Percentiles rank a stretch among this genome's conserved stretches.
Evolutionary conservation across 2,888 invertebrate species (phyloP).

Genomic region (Chirona hameri): DNA sequence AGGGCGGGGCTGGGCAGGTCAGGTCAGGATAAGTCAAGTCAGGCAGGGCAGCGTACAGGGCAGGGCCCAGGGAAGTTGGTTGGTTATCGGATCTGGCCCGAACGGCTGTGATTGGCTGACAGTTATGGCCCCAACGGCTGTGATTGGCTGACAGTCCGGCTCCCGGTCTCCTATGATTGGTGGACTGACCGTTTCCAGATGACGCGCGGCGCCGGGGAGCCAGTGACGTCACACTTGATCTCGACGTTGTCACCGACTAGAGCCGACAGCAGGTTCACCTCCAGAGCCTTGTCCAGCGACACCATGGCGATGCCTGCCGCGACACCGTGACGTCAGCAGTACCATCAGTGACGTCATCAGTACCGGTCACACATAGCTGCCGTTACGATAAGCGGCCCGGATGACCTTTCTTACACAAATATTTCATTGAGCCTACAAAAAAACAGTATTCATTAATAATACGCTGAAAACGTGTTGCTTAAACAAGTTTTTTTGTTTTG

Average conservation of each 20-base stretch:
- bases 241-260: constrained; percentile 72
- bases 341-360: too few species aligned
- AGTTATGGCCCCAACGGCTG: not conserved
- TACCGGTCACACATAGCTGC: not conserved
- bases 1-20: too few species aligned
- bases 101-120: not conserved
- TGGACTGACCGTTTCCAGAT: constrained; percentile 54
- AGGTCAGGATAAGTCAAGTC: too few species aligned
- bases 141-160: not conserved
- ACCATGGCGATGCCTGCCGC: constrained; percentile 64
- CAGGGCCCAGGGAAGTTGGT: too few species aligned
- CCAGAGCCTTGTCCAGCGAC: constrained; percentile 65
- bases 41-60: too few species aligned
- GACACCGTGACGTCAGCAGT: not conserved
- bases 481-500: not conserved
- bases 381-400: not conserved
- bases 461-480: too few species aligned
- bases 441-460: too few species aligned
- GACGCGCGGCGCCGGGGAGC: constrained; percentile 64
- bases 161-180: not conserved
- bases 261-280: constrained; percentile 65
- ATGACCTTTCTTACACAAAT: not conserved
- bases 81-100: too few species aligned
- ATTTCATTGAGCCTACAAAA: too few species aligned
- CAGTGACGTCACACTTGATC: constrained; percentile 70